These are phyloP conservation scores for Agrochola litura DNA, from an alignment of 2,888 invertebrate genomes.

Conservation along the genomic window DNA sequence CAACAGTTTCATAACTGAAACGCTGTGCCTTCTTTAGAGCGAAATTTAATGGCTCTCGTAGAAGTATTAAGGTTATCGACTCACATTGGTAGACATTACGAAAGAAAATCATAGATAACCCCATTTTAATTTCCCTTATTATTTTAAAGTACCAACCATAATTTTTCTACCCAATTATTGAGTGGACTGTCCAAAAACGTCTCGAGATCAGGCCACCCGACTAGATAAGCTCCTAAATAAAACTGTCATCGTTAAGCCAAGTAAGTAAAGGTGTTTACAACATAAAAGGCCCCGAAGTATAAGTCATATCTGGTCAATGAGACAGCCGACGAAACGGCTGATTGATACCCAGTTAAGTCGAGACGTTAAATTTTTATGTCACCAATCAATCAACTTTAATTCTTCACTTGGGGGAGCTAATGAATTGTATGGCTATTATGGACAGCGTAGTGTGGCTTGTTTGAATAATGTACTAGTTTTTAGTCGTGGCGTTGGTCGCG, in stretches of 20 bases:
- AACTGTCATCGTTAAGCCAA: constrained; percentile 69
- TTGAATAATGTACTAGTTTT: constrained; percentile 37
- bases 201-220: constrained; percentile 60
- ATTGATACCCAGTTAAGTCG: constrained; percentile 81
- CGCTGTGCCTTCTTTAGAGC: background rate
- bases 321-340: constrained; percentile 71
- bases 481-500: background rate
- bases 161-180: constrained; percentile 43
- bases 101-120: constrained; percentile 33
- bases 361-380: constrained; percentile 86
- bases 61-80: background rate
- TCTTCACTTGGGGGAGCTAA: constrained; percentile 72
- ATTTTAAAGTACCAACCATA: constrained; percentile 10
- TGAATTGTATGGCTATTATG: constrained; percentile 59
- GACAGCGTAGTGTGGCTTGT: constrained; percentile 26
- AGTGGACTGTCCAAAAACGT: constrained; percentile 30
- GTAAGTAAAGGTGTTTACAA: constrained; percentile 71
- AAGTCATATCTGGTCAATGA: constrained; percentile 70
- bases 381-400: constrained; percentile 88
- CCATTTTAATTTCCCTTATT: background rate
- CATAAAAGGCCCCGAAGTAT: constrained; percentile 77
- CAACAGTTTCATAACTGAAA: background rate
- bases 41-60: background rate
- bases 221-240: constrained; percentile 67
- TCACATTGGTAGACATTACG: background rate